These are phyloP conservation scores for Sinotaia quadrata DNA, from an alignment of 2,888 invertebrate genomes.

Conservation along the genomic window DNA sequence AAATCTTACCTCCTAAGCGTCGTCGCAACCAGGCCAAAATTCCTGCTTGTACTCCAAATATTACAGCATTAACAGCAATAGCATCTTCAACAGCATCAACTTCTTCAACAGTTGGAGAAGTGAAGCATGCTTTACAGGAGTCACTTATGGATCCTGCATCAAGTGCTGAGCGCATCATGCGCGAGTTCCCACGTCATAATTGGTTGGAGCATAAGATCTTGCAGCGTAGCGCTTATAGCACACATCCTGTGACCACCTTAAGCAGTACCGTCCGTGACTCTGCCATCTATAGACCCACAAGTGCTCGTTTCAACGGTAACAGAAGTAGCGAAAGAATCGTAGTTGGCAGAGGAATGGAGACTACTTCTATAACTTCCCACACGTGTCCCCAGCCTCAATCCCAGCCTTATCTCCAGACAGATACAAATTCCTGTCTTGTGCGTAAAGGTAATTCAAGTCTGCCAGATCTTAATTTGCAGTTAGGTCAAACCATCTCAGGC, in stretches of 20 bases:
- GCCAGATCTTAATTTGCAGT: no score
- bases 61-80: not conserved
- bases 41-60: no score
- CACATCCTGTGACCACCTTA: not conserved
- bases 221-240: constrained; percentile 68
- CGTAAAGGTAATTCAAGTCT: no score
- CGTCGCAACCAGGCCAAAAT: constrained; percentile 28
- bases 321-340: no score
- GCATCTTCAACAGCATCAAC: not conserved
- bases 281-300: not conserved
- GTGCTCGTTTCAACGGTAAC: no score
- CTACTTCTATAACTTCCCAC: no score
- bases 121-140: constrained; percentile 11
- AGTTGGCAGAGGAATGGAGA: no score
- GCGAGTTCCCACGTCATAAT: constrained; percentile 48
- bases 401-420: no score
- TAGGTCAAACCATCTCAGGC: no score
- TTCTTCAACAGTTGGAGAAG: not conserved
- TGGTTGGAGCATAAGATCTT: constrained; percentile 79
- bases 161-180: constrained; percentile 42
- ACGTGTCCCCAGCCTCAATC: no score
- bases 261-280: not conserved
- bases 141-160: constrained; percentile 12
- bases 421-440: no score
- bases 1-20: constrained; percentile 42